Percentiles rank a stretch among this genome's conserved stretches.
Conservation (phyloP, 2,797 vertebrate species). For the Amazonetta brasiliensis region DNA sequence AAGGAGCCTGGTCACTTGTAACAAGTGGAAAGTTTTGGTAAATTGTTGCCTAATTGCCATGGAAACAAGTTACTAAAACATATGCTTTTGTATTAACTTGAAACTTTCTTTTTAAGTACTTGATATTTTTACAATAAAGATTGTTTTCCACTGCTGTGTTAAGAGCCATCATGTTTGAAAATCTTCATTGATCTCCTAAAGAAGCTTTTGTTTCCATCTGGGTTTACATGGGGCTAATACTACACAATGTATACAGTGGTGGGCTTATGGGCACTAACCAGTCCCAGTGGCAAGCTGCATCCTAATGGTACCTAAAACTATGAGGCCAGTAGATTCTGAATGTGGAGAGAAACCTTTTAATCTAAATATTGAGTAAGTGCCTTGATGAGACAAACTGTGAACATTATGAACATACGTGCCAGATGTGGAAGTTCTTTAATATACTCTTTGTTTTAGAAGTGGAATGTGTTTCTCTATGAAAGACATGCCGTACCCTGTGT, state of each 20-base stretch:
- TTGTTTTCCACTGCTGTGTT: not conserved
- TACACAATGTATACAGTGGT: not conserved
- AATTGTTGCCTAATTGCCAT: not conserved
- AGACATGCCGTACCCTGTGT: fast-evolving
- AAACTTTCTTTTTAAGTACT: not conserved
- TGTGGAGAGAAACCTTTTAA: not conserved
- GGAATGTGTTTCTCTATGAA: not conserved
- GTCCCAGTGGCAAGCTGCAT: not conserved
- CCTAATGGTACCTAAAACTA: not conserved
- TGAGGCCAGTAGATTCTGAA: not conserved
- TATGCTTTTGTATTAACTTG: not conserved
- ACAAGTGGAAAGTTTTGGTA: not conserved
- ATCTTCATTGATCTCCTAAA: not conserved
- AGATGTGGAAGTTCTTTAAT: not conserved
- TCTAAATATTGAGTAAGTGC: not conserved
- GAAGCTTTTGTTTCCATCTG: not conserved
- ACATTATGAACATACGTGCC: not conserved
- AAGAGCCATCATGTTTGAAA: not conserved
- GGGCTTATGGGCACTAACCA: not conserved
- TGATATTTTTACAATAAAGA: constrained; percentile 32
- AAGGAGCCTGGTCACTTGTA: not conserved
- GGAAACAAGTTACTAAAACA: not conserved
- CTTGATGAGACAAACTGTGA: not conserved
- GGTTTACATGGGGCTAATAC: not conserved
- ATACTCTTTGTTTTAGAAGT: not conserved